Evolutionary conservation across 2,888 invertebrate species (phyloP), one percentile per base, ranked within the genome.

Genomic region (Malachius bipustulatus): DNA sequence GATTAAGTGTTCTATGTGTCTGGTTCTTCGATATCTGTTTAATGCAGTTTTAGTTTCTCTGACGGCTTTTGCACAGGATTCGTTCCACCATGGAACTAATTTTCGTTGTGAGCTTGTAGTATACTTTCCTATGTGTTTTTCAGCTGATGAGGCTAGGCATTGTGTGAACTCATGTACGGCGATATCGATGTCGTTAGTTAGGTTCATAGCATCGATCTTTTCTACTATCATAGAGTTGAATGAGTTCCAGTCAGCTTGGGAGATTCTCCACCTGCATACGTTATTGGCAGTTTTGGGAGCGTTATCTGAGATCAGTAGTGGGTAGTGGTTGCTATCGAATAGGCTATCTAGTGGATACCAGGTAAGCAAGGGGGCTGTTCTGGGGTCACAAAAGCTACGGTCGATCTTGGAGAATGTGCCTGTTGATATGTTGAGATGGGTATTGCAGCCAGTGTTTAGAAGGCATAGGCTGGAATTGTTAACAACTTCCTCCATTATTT

Each of bases 51-150:
- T 42, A 14, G 32, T 32, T 6, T 36, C 30, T 29, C 30, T 32
- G 9, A 34, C 27, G 19, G 38, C 32, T 15, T 26, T 34, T 15
- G 35, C 9, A 31, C 41, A 40, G 14, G 33, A 34, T 3, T 36
- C 29, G 29, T 44, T 42, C 40, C 42, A 44, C 44, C 44, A 42
- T 12, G 44, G 40, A 2, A 40, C 36, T 29, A 12, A 16, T 27
- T n/a, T 26, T 8, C 12, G 38, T 27, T 35, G 31, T 4, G 10
- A 4, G 12, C 13, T 29, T 10, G 6, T 10, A 16, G 11, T 6
- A 27, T 13, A 26, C 28, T 16, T 29, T 3, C 37, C 37, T 8
- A 39, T 16, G 11, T 26, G 14, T 2, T 13, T 36, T 26, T 32
- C 24, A 2, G 40, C 40, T 31, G 40, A 16, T 26, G 11, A 14